Base-by-base conservation (phyloP, 2,888 invertebrate genomes). In the Pseudococcus jackbeardsleyi region DNA sequence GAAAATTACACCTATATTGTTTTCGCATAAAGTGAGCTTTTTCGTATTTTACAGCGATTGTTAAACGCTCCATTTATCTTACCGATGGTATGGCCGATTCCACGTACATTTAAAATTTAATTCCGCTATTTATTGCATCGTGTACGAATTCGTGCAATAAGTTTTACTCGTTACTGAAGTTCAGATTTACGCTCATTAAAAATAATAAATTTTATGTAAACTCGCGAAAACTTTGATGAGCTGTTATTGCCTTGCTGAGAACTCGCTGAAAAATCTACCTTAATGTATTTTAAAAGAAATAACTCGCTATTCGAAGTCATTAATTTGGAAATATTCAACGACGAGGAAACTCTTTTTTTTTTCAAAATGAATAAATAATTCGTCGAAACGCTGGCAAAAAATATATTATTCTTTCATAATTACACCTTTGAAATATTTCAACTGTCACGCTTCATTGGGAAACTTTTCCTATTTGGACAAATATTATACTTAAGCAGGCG, bases 281-380 rank as follows among this genome's bases (percentile, higher is more conserved):
- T 79, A 42, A 79, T 79, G 79, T 79, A 79, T 39, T 42, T 42
- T 42, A 42, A 39, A 79, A 79, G 79, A 79, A 79, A 79, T 46
- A 79, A 79, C 46, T 79, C 46, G 79, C 79, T 79, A 42, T 42
- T 79, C 79, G 42, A 79, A 79, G 79, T 79, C 79, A 79, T 79
- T 79, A 79, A 79, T 79, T 79, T 79, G 42, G 42, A 79, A 79
- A 79, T 79, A 79, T 79, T 79, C 79, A 79, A 79, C 79, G 79
- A 42, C 46, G 79, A 79, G 42, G 42, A 79, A 59, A 59, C 59
- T 59, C 42, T 79, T 33, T 72, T 79, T 42, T 33, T 33, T 33
- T 33, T 3, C 26, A 33, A 42, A 79, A 79, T 79, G 79, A 79
- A 79, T 79, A 79, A 79, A 79, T 79, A 79, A 79, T 79, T 33